A percentile compares a stretch with the other conserved stretches of the same genome.
Conservation (phyloP, 2,888 invertebrate genomes). For the Sturmia bella region DNA sequence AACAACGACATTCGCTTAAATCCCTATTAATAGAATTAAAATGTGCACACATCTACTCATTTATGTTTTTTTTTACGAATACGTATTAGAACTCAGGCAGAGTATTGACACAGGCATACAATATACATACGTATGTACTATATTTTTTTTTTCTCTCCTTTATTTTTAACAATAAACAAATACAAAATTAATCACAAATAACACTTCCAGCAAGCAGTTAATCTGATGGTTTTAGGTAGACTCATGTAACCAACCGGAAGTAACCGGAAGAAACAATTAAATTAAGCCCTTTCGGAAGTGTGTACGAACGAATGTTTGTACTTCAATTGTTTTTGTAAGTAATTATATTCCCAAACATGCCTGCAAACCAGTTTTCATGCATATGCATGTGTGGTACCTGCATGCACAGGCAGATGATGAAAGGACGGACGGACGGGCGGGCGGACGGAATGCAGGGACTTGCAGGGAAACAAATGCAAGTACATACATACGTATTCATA, state of each 20-base stretch:
- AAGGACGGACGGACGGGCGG: background rate
- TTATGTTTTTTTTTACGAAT: background rate
- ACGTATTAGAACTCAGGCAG: slow-evolving; percentile 2
- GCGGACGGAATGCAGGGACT: slow-evolving; percentile 16
- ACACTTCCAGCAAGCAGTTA: slow-evolving; percentile 46
- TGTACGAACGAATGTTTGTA: slow-evolving; percentile 8
- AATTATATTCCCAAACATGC: slow-evolving; percentile 23
- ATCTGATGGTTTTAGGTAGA: slow-evolving; percentile 55
- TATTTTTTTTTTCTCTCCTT: background rate
- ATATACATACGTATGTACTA: background rate
- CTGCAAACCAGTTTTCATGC: slow-evolving; percentile 2
- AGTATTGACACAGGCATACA: slow-evolving; percentile 5
- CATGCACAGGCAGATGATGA: background rate
- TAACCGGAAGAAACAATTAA: slow-evolving; percentile 80
- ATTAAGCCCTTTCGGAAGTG: slow-evolving; percentile 73
- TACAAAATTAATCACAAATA: slow-evolving; percentile 6
- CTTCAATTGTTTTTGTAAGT: slow-evolving; percentile 28
- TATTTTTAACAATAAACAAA: background rate
- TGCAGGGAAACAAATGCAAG: slow-evolving; percentile 10
- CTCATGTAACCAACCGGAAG: slow-evolving; percentile 64
- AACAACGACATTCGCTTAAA: slow-evolving; percentile 18
- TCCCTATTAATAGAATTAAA: slow-evolving; percentile 40
- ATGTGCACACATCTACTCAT: slow-evolving; percentile 14
- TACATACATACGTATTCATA: slow-evolving; percentile 21
- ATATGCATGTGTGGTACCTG: background rate